Base-by-base conservation (phyloP, 2,797 vertebrate species). In the Falco cherrug region DNA sequence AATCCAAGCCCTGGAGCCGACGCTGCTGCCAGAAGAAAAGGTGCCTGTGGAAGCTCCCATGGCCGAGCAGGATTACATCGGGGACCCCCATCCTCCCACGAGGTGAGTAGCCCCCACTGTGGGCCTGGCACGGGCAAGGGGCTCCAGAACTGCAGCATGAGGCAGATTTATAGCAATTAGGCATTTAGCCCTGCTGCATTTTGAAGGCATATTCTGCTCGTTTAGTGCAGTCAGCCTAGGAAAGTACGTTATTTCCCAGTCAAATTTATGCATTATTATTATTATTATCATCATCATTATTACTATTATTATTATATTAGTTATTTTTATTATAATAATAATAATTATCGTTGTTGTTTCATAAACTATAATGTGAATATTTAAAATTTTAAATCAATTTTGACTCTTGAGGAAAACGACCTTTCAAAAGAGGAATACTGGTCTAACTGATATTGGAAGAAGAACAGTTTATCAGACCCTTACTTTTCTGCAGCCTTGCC, bases 51-150 rank as follows among this genome's bases (percentile, higher is more conserved):
- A 47, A 86, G 20, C 8, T 68, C 18, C 22, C 0, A 1, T 3
- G 13, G 21, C 28, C 7, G 9, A 20, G 25, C 0, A 0, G 12
- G 25, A 43, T 16, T 0, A 15, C 0, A 0, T 1, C 0, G 0
- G 39, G 33, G n/a, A 76, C 14, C 9, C 3, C 16, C 8, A 20
- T 24, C 26, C 24, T 41, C 35, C 24, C 61, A 29, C 2, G 8
- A 13, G n/a, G 87, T 89, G n/a, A 95, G 89, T 64, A 47, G 13
- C 18, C 17, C 4, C 5, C 19, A 14, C 20, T 2, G 3, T 4
- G 28, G 41, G 5, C 24, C 25, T 43, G 29, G 15, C 18, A 5
- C 3, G 4, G 45, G 33, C 19, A 37, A 14, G 28, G 6, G 19
- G 12, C 1, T 70, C 25, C 0, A 0, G 13, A 70, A 22, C 10